Percentiles rank a stretch among this genome's conserved stretches.
These are phyloP conservation scores for Sciaenops ocellatus DNA, from an alignment of 2,797 vertebrate genomes.

Conservation along the genomic window DNA sequence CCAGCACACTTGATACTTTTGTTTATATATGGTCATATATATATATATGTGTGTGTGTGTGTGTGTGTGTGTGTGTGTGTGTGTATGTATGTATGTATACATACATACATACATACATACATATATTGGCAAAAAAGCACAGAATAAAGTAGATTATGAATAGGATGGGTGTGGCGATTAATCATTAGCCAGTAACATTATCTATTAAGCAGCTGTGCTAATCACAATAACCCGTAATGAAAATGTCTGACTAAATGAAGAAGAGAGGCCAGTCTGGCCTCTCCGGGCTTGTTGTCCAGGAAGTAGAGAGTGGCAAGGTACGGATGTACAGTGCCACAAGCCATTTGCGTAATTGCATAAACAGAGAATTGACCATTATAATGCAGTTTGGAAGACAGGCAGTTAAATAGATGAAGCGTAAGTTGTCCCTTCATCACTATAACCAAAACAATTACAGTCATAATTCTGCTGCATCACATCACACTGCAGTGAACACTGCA, in stretches of 20 bases:
- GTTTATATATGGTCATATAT: conserved; percentile 9
- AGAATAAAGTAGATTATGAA: conserved; percentile 4
- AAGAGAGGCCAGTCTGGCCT: conserved; percentile 1
- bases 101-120: neutral
- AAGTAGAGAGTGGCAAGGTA: neutral
- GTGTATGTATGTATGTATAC: too few relatives aligned
- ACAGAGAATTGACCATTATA: conserved; percentile 17
- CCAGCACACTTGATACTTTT: conserved; percentile 9
- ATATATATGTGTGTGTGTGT: too few relatives aligned
- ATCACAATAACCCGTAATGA: neutral
- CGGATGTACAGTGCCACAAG: neutral
- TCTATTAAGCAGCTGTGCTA: conserved; percentile 31
- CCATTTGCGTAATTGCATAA: conserved; percentile 15
- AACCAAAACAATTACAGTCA: neutral
- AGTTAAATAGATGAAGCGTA: neutral
- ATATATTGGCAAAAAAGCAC: neutral
- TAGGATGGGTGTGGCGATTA: conserved; percentile 3
- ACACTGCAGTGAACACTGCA: neutral
- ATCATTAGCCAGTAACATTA: conserved; percentile 32
- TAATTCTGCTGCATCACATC: conserved; percentile 1
- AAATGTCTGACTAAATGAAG: conserved; percentile 20
- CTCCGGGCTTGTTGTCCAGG: neutral
- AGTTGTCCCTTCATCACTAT: neutral
- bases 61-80: too few relatives aligned
- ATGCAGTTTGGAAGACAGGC: conserved; percentile 1